Evolutionary conservation across 1,140 invertebrate genomes (phyloP).

Genomic region (Macrobrachium rosenbergii): DNA sequence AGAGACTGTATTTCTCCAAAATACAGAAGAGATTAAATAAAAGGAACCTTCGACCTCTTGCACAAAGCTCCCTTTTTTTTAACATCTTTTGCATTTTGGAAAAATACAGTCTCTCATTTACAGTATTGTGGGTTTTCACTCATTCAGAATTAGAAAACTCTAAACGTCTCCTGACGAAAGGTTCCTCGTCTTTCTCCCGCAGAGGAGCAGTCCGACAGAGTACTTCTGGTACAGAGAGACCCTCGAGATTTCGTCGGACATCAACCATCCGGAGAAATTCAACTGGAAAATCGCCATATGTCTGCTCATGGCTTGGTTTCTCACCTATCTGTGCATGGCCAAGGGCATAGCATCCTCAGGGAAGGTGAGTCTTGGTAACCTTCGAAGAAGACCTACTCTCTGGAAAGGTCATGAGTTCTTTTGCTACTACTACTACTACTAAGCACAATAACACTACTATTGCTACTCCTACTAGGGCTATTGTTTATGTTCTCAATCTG

Average conservation of each 20-base stretch:
- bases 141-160: background rate
- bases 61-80: no score
- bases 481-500: background rate
- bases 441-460: background rate
- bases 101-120: no score
- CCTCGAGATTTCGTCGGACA: slow-evolving; percentile 89
- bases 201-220: slow-evolving; percentile 60
- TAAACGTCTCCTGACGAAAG: background rate
- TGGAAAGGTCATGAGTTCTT: background rate
- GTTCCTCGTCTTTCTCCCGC: background rate
- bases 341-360: slow-evolving; percentile 98
- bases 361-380: slow-evolving; percentile 76
- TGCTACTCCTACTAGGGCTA: no score
- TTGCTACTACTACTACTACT: background rate
- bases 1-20: no score
- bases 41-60: no score
- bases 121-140: background rate
- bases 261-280: slow-evolving; percentile 88
- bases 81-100: no score
- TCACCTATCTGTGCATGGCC: slow-evolving; percentile 99
- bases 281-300: slow-evolving; percentile 95
- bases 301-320: slow-evolving; percentile 89
- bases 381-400: no score
- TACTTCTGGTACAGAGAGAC: slow-evolving; percentile 96
- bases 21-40: no score